Conservation (phyloP, 2,888 invertebrate species). For the Himalopsyche anomala region DNA sequence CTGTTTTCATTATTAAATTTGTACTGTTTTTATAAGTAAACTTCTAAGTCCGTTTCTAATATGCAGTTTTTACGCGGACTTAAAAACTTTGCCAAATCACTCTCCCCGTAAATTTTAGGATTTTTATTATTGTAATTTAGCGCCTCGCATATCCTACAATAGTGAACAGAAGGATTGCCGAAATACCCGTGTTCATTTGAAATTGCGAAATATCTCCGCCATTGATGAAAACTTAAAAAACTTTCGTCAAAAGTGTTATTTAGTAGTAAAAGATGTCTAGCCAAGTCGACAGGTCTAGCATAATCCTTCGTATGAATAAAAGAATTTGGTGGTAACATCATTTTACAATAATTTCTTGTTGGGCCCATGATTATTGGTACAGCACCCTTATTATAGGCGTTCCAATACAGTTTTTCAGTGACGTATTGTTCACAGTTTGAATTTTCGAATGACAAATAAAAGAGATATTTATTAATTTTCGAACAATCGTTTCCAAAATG, state of each 20-base stretch:
- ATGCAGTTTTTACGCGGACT: constrained; percentile 56
- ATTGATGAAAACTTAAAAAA: constrained; percentile 75
- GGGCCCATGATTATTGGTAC: constrained; percentile 83
- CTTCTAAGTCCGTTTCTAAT: background rate
- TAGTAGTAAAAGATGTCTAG: constrained; percentile 75
- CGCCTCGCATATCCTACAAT: constrained; percentile 78
- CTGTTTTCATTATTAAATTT: too few relatives aligned
- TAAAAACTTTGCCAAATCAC: constrained; percentile 64
- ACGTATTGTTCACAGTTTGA: constrained; percentile 82
- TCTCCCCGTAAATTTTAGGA: constrained; percentile 70
- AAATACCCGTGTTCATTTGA: constrained; percentile 84
- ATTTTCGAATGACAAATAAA: constrained; percentile 84
- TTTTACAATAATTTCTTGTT: constrained; percentile 71
- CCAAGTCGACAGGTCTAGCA: constrained; percentile 74
- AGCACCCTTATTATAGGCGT: constrained; percentile 79
- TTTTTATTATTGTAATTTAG: constrained; percentile 74
- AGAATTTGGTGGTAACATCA: constrained; percentile 79
- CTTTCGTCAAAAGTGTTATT: constrained; percentile 70
- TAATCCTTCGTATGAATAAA: constrained; percentile 80
- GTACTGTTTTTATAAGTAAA: too few relatives aligned
- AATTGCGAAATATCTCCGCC: constrained; percentile 78
- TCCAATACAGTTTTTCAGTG: constrained; percentile 83
- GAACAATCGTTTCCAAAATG: constrained; percentile 80
- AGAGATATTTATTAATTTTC: constrained; percentile 78
- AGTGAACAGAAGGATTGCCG: constrained; percentile 78